A percentile compares a stretch with the other conserved stretches of the same genome.
These are phyloP conservation scores for Eremophila alpestris DNA, from an alignment of 2,797 vertebrate species.

Conservation along the genomic window DNA sequence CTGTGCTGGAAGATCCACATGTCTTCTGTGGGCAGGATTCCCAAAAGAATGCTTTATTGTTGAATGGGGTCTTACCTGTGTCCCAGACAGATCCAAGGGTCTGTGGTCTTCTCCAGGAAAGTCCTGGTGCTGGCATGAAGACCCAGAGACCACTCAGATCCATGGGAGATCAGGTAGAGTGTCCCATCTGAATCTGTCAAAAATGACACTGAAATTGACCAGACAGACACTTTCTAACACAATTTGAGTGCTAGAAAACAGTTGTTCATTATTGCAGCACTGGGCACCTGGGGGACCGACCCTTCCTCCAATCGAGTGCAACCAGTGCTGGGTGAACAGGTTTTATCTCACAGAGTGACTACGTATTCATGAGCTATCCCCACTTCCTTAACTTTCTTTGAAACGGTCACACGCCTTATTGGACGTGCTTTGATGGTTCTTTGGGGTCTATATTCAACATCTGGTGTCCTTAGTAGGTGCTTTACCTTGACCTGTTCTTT, in stretches of 20 bases:
- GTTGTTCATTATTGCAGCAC: background rate
- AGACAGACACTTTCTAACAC: background rate
- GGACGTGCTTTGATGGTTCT: background rate
- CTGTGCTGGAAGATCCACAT: background rate
- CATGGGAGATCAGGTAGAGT: rapidly evolving
- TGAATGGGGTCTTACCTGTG: background rate
- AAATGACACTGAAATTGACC: background rate
- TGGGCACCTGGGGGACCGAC: background rate
- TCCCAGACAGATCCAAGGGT: background rate
- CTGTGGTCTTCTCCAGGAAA: background rate
- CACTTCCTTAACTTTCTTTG: background rate
- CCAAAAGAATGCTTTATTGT: background rate
- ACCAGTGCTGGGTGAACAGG: background rate
- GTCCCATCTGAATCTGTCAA: background rate
- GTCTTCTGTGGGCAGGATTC: background rate
- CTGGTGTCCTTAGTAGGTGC: background rate
- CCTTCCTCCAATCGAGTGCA: background rate
- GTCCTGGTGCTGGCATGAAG: rapidly evolving
- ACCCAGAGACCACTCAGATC: background rate
- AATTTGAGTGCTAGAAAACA: background rate
- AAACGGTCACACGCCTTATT: rapidly evolving
- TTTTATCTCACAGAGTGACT: background rate
- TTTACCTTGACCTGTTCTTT: background rate
- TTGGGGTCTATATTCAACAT: background rate
- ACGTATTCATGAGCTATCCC: background rate